Base-by-base conservation (phyloP, 1,140 invertebrate genomes). In the Bombus balteatus region DNA sequence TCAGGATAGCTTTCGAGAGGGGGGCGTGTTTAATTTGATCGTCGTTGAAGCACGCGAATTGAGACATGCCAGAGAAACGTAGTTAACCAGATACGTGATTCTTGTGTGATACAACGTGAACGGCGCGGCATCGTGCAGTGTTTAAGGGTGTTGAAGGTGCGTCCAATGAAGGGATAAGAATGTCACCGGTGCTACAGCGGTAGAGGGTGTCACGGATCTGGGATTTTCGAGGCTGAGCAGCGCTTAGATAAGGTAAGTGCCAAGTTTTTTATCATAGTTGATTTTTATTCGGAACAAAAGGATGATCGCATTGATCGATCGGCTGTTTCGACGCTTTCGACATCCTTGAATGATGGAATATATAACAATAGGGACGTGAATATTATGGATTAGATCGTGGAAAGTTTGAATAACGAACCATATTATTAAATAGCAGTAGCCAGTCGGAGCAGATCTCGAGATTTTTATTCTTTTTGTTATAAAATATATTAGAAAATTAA, bases 81-180 rank as follows among this genome's bases (percentile, higher is more conserved):
- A 66, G 57, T 80, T 62, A 43, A 86, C 32, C 41, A 53, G 79
- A 81, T 88, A 87, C 88, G 88, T 87, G 88, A 89, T 76, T 70
- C 74, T 77, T 65, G 66, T 82, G 88, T 81, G 79, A 72, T 83
- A 73, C 39, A 72, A 74, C 85, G 78, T 81, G 83, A 81, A 80
- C 83, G 9, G 12, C 80, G 77, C 83, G 12, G 12, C 76, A 47
- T 83, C 83, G 88, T 86, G 88, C 47, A 89, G 88, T 89, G 88
- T 79, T 66, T 86, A 89, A 87, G 72, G 88, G 87, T 89, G 88
- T 25, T 89, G 41, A 89, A 81, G 88, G 88, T 89, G 88, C 76
- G 70, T 68, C 70, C 62, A 39, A 57, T 83, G 66, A 86, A 72
- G 77, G 72, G 68, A 87, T 83, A 88, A 83, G 83, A 77, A 89